A percentile compares a stretch with the other conserved stretches of the same genome.
These are phyloP conservation scores for Drosophila subpulchrella DNA, from an alignment of 1,140 invertebrate species.

Conservation along the genomic window DNA sequence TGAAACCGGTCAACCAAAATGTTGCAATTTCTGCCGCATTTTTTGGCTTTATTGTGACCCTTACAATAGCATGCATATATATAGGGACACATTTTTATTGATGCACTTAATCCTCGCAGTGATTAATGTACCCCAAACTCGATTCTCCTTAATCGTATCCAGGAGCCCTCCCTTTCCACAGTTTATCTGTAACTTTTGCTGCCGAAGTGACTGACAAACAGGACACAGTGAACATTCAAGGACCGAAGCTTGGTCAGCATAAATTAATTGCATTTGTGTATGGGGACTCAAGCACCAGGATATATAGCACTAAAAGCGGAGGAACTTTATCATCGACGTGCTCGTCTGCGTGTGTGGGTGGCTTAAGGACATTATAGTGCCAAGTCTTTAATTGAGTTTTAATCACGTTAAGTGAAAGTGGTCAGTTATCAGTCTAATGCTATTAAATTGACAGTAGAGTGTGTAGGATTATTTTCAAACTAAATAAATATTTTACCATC, in stretches of 20 bases:
- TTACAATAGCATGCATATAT: neutral
- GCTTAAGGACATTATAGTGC: constrained; percentile 4
- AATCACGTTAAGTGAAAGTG: constrained; percentile 14
- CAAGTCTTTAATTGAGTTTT: constrained; percentile 25
- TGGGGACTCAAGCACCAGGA: constrained; percentile 24
- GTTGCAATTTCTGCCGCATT: neutral
- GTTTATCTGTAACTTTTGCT: constrained; percentile 35
- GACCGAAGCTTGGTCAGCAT: constrained; percentile 58
- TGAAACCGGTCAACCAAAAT: neutral
- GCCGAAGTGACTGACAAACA: constrained; percentile 6
- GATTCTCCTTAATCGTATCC: neutral
- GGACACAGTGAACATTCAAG: constrained; percentile 20
- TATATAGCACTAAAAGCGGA: neutral
- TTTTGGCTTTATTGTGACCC: constrained; percentile 5
- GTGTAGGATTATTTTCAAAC: neutral
- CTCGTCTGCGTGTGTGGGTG: neutral
- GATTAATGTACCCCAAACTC: constrained; percentile 48
- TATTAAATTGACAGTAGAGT: neutral
- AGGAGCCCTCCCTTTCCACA: neutral
- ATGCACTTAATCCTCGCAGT: constrained; percentile 47
- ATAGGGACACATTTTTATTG: constrained; percentile 53
- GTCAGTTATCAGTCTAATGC: neutral
- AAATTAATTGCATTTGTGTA: constrained; percentile 69
- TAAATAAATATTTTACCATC: neutral
- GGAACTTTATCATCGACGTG: constrained; percentile 6